Evolutionary conservation across 2,797 vertebrate species (phyloP), one percentile per base, ranked within the genome.

Genomic region (Etheostoma perlongum): DNA sequence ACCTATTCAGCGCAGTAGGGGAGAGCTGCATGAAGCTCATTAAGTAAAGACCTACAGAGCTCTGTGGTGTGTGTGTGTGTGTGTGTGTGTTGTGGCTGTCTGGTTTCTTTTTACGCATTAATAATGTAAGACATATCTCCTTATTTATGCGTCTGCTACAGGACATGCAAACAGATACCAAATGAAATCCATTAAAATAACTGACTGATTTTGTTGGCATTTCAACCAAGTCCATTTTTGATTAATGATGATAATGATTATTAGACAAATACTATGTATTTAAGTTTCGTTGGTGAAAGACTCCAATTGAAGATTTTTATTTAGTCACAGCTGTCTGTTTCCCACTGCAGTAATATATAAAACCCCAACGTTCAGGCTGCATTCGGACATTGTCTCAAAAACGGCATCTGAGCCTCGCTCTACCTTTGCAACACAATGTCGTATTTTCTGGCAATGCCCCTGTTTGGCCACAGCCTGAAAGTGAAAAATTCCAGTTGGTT

Each of bases 1-100:
- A 60, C 74, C 67, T 84, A n/a, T 72, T 82, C 83, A 64, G 85
- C 87, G 12, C 90, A 86, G 92, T 83, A 78, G 89, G 90, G 86
- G 78, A 85, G 83, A 84, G 69, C 88, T 89, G 86, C 90, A 89
- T 92, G 91, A 93, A 91, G 94, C 90, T 95, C 96, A 96, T 96
- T 97, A 97, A 92, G 90, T 91, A 94, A 95, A 96, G 95, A 95
- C 93, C 94, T 95, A 94, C 90, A 93, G 93, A 91, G 91, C 88
- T 86, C 76, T 70, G 67, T 48, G 51, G 14, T 68, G 74, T 69
- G 67, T 83, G 71, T 78, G 47, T 74, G 75, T 67, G 57, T 79
- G 44, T 67, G 65, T 71, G 63, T 71, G 67, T 66, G 58, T 65
- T 78, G 66, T 52, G 44, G 21, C 47, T 72, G 81, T 81, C 67